Base-by-base conservation (phyloP, 2,888 invertebrate species). In the Eupithecia abbreviata region DNA sequence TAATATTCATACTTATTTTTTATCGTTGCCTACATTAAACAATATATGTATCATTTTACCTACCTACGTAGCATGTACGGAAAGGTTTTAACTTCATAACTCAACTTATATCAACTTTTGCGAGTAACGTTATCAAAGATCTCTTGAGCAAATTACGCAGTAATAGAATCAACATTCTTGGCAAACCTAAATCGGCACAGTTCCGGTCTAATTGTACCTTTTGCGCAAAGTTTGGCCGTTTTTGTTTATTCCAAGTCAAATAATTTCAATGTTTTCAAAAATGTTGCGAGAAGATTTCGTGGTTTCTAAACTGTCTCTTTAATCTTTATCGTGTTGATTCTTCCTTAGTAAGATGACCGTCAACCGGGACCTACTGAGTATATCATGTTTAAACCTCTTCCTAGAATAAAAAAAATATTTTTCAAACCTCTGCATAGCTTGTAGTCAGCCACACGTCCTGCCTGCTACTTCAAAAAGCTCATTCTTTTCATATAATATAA, bases 101-200 rank as follows among this genome's bases (percentile, higher is more conserved):
- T 30, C 30, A 62, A 30, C 62, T 58, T 10, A 4, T 4, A 4
- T 58, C n/a, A 62, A 62, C 18, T 62, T 62, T 62, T 30, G 18
- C 18, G 62, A 18, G 62, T 30, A 62, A 30, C 18, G 18, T 62
- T 62, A 62, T 66, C 66, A 66, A 42, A 66, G 13, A 66, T 15
- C 78, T 72, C 78, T 76, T 76, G 74, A 66, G 58, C 78, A 76
- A 76, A 76, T 78, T 76, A 74, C 74, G 69, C 70, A 69, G 74
- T 78, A 78, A 76, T 74, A 70, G 70, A 74, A 74, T 74, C 49
- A 78, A 72, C 75, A 78, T 76, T 62, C 72, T 74, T 74, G 72
- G 73, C 67, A 69, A 74, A 74, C 78, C 76, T 74, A 72, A 75
- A 78, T 75, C 45, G 72, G 76, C 70, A 66, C 49, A 58, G 74